Percentiles rank a stretch among this genome's conserved stretches.
Evolutionary conservation across 2,113 vertebrate genomes (phyloP).

Genomic region (Fulica atra): DNA sequence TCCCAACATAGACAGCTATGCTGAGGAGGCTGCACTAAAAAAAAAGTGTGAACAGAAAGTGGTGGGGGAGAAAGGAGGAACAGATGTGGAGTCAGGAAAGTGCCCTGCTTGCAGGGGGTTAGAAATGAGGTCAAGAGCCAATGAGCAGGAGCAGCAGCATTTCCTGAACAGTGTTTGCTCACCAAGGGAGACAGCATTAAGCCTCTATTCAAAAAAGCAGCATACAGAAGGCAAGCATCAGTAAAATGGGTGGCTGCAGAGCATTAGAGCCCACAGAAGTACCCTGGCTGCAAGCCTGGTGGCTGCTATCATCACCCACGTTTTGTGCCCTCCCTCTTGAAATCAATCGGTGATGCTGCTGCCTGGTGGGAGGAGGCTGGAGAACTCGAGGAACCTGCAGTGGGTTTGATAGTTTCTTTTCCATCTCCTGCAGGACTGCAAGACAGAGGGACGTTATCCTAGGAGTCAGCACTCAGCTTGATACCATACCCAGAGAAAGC

Average conservation of each 20-base stretch:
- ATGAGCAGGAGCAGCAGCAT: not conserved
- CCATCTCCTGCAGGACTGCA: not conserved
- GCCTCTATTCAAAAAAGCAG: not conserved
- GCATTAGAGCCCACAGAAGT: not conserved
- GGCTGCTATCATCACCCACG: not conserved
- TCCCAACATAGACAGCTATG: slow-evolving; percentile 41
- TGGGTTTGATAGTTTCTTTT: not conserved
- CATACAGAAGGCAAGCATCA: not conserved
- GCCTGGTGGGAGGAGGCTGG: not conserved
- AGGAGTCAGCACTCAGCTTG: not conserved
- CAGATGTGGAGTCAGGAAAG: slow-evolving; percentile 11
- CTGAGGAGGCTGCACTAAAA: not conserved
- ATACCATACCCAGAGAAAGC: not conserved
- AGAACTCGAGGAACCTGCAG: not conserved
- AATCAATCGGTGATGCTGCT: not conserved
- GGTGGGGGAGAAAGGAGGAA: not conserved
- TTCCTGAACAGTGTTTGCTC: not conserved
- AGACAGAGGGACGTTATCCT: not conserved
- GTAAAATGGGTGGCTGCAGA: not conserved
- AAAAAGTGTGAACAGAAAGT: not conserved
- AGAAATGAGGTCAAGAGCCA: slow-evolving; percentile 14
- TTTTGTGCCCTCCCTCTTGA: not conserved
- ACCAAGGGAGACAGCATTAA: not conserved
- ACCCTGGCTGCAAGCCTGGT: not conserved
- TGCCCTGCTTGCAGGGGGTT: not conserved